Conservation (phyloP, 2,888 invertebrate species). For the Oligia strigilis region DNA sequence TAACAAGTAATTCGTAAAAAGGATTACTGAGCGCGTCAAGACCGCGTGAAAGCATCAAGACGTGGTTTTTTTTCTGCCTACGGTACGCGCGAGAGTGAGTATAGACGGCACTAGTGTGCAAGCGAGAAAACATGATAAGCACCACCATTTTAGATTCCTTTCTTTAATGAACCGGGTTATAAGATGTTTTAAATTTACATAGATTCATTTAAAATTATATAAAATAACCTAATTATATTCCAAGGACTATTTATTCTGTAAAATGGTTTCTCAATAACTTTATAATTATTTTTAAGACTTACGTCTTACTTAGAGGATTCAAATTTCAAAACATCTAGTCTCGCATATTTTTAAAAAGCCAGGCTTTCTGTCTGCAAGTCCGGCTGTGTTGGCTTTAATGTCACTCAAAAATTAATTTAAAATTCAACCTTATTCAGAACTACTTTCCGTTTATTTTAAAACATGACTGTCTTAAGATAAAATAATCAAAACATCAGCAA, state of each 20-base stretch:
- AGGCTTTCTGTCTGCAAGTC: conserved; percentile 3
- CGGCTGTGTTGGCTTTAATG: neutral
- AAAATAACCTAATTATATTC: conserved; percentile 13
- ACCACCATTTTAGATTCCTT: no score
- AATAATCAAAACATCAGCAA: neutral
- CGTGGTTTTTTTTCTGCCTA: no score
- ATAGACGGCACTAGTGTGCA: no score
- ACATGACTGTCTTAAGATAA: neutral
- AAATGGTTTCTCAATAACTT: conserved; percentile 10
- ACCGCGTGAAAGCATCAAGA: no score
- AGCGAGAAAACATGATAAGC: no score
- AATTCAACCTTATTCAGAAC: neutral
- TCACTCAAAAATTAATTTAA: neutral
- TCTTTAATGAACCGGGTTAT: no score
- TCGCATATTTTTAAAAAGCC: neutral
- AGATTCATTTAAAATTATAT: conserved; percentile 5
- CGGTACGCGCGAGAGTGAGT: no score
- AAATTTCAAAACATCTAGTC: neutral
- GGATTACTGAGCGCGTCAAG: no score
- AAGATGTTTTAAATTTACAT: neutral
- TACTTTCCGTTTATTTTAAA: neutral
- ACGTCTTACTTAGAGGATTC: neutral
- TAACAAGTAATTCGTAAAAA: no score
- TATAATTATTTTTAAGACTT: neutral
- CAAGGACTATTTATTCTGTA: neutral